These are phyloP conservation scores for Zaprionus capensis DNA, from an alignment of 1,140 invertebrate species.

Conservation along the genomic window DNA sequence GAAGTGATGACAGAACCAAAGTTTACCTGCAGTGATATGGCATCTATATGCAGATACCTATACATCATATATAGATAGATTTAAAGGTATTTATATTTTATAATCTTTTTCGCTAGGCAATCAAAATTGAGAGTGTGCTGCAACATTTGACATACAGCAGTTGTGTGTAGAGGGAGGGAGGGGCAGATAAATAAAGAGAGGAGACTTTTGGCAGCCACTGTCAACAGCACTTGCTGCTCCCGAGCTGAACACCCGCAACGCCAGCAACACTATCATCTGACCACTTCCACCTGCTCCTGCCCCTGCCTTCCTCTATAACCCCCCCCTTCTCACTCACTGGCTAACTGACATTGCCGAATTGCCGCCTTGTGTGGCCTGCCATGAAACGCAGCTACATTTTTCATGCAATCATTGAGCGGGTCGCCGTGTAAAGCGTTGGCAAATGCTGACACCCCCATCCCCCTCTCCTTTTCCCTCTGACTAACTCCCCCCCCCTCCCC, in stretches of 20 bases:
- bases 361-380: slow-evolving; percentile 27
- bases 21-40: neutral
- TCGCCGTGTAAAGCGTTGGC: neutral
- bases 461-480: neutral
- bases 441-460: neutral
- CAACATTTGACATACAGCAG: neutral
- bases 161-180: neutral
- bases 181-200: neutral
- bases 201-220: neutral
- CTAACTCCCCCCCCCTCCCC: neutral
- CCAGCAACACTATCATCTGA: neutral
- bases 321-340: too few relatives aligned
- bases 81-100: neutral
- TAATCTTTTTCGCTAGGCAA: neutral
- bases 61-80: too few relatives aligned
- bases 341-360: slow-evolving; percentile 18
- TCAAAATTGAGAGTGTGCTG: neutral
- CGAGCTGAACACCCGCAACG: neutral
- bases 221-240: neutral
- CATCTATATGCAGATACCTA: too few relatives aligned
- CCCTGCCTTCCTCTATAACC: neutral
- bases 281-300: neutral
- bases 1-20: neutral
- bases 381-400: slow-evolving; percentile 52
- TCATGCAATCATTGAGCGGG: slow-evolving; percentile 51